These are phyloP conservation scores for Lepetodrilus schrolli DNA, from an alignment of 2,888 invertebrate species.

Conservation along the genomic window DNA sequence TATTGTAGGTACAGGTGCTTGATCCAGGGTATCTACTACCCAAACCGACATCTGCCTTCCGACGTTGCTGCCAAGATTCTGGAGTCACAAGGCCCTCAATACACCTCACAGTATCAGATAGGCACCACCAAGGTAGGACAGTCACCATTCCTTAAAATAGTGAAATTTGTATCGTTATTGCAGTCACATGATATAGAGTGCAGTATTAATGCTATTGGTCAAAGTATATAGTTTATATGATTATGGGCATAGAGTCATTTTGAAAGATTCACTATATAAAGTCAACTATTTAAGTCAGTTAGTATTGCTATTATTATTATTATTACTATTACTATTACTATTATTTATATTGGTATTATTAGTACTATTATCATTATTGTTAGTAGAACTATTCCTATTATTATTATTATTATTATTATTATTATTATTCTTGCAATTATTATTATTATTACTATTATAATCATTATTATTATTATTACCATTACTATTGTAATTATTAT, in stretches of 20 bases:
- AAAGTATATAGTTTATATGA: neutral
- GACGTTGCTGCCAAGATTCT: constrained; percentile 62
- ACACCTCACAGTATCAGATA: constrained; percentile 85
- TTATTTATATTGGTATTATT: too few relatives aligned
- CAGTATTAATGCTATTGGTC: neutral
- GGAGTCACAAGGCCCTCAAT: constrained; percentile 78
- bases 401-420: too few relatives aligned
- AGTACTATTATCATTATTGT: too few relatives aligned
- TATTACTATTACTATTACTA: too few relatives aligned
- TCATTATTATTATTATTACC: too few relatives aligned
- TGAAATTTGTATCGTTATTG: neutral
- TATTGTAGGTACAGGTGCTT: constrained; percentile 61
- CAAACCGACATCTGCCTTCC: constrained; percentile 53
- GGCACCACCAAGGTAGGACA: constrained; percentile 82
- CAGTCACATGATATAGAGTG: neutral
- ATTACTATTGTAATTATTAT: too few relatives aligned
- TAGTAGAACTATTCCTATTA: too few relatives aligned
- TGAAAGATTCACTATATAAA: too few relatives aligned
- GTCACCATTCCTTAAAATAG: neutral
- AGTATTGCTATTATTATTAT: too few relatives aligned
- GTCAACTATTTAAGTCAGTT: too few relatives aligned
- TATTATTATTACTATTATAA: too few relatives aligned
- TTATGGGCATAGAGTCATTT: neutral
- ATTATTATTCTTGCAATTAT: too few relatives aligned
- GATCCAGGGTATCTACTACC: constrained; percentile 52